These are phyloP conservation scores for Drosophila persimilis DNA, from an alignment of 1,140 invertebrate species.

Conservation along the genomic window DNA sequence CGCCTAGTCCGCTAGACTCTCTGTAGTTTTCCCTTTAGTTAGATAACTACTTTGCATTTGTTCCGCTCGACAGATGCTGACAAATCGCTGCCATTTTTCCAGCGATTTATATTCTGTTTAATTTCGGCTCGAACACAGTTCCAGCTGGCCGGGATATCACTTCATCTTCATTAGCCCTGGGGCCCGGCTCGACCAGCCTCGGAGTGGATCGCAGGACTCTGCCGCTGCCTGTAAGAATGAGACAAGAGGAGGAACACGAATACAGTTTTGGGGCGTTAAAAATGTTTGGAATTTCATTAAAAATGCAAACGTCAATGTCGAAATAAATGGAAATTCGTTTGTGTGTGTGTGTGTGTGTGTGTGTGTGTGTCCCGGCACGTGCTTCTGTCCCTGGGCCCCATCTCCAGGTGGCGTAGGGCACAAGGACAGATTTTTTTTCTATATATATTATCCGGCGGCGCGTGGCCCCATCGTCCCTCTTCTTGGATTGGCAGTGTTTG, in stretches of 20 bases:
- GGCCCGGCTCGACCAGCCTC: neutral
- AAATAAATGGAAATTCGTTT: constrained; percentile 77
- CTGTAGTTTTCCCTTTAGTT: constrained; percentile 27
- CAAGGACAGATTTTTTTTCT: constrained; percentile 12
- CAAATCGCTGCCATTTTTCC: constrained; percentile 76
- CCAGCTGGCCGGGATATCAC: constrained; percentile 54
- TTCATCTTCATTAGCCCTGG: constrained; percentile 74
- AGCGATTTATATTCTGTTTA: constrained; percentile 81
- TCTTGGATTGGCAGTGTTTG: constrained; percentile 47
- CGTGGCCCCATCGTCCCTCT: constrained; percentile 27
- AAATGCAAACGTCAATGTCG: constrained; percentile 79
- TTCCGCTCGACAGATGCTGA: constrained; percentile 72
- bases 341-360: constrained; percentile 26
- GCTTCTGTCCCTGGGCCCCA: constrained; percentile 31
- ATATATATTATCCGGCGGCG: constrained; percentile 43
- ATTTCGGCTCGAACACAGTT: constrained; percentile 58
- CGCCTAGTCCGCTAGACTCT: neutral
- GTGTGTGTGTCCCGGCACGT: constrained; percentile 53
- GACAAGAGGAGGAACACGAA: constrained; percentile 26
- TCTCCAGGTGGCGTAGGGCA: constrained; percentile 25
- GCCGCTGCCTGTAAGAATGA: constrained; percentile 47
- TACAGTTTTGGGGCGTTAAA: constrained; percentile 63
- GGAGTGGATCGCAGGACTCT: constrained; percentile 8
- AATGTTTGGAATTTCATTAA: constrained; percentile 81
- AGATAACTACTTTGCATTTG: constrained; percentile 73